phyloP scores from a whole-genome alignment of 2,797 vertebrate genomes.

The Artibeus lituratus region DNA sequence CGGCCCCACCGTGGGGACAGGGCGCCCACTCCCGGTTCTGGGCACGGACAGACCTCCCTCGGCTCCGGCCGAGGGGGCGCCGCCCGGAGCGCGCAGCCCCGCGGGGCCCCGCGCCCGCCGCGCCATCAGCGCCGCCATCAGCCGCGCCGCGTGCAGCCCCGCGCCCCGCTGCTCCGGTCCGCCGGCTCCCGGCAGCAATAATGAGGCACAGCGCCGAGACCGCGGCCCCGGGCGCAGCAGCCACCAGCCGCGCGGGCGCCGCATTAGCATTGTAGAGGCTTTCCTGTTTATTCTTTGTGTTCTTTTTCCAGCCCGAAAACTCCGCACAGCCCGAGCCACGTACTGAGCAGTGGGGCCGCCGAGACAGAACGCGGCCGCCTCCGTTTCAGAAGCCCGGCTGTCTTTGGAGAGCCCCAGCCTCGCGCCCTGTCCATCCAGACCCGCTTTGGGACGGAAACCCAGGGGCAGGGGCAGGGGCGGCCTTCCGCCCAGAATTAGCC shows the following conservation, averaged over 20 bases:
- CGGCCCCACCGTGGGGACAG: rapidly evolving
- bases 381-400: slow-evolving; percentile 47
- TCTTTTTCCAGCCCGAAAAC: slow-evolving; percentile 73
- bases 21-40: neutral
- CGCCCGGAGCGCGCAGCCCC: slow-evolving; percentile 55
- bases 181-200: slow-evolving; percentile 80
- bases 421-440: neutral
- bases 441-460: neutral
- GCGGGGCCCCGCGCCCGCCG: slow-evolving; percentile 76
- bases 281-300: slow-evolving; percentile 73
- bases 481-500: neutral
- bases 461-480: neutral
- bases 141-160: slow-evolving; percentile 60
- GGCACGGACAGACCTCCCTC: neutral
- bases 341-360: slow-evolving; percentile 66
- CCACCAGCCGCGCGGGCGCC: slow-evolving; percentile 75
- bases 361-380: slow-evolving; percentile 71
- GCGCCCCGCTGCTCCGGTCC: slow-evolving; percentile 81
- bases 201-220: slow-evolving; percentile 81
- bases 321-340: slow-evolving; percentile 51
- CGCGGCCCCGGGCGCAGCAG: slow-evolving; percentile 79
- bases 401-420: neutral
- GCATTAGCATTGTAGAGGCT: slow-evolving; percentile 78
- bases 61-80: neutral
- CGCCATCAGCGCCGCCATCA: slow-evolving; percentile 86